Percentiles rank a stretch among this genome's conserved stretches.
phyloP scores from a whole-genome alignment of 1,140 invertebrate species.

The Choristoneura fumiferana region DNA sequence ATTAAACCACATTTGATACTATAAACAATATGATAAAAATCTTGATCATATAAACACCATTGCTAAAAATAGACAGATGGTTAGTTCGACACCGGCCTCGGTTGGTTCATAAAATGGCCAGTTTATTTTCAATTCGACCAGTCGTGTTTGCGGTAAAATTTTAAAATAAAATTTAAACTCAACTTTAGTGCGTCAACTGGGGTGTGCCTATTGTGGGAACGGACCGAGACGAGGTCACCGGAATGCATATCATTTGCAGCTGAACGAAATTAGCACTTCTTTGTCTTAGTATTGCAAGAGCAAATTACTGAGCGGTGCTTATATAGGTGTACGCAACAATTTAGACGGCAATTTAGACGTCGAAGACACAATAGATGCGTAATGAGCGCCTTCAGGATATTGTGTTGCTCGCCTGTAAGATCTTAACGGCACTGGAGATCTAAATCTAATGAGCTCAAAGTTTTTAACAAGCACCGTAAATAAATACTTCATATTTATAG shows the following conservation, averaged over 20 bases:
- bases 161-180: constrained; percentile 46
- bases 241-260: constrained; percentile 40
- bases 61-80: constrained; percentile 30
- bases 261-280: constrained; percentile 40
- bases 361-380: no score
- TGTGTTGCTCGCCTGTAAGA: no score
- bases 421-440: no score
- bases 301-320: constrained; percentile 8
- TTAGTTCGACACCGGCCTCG: constrained; percentile 61
- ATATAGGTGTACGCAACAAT: not conserved
- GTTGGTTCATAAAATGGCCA: constrained; percentile 59
- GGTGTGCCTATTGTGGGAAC: constrained; percentile 46
- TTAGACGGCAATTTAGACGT: constrained; percentile 10
- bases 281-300: constrained; percentile 43
- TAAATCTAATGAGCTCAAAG: no score
- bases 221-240: constrained; percentile 38
- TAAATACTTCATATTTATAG: no score
- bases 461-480: no score
- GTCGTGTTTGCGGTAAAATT: constrained; percentile 55
- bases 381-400: no score
- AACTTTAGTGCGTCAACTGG: constrained; percentile 29
- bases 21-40: constrained; percentile 15
- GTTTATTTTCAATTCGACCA: constrained; percentile 67
- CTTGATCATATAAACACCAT: constrained; percentile 24
- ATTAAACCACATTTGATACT: constrained; percentile 4